Evolutionary conservation across 2,113 vertebrate species (phyloP).

Genomic region (Typhlomys cinereus): DNA sequence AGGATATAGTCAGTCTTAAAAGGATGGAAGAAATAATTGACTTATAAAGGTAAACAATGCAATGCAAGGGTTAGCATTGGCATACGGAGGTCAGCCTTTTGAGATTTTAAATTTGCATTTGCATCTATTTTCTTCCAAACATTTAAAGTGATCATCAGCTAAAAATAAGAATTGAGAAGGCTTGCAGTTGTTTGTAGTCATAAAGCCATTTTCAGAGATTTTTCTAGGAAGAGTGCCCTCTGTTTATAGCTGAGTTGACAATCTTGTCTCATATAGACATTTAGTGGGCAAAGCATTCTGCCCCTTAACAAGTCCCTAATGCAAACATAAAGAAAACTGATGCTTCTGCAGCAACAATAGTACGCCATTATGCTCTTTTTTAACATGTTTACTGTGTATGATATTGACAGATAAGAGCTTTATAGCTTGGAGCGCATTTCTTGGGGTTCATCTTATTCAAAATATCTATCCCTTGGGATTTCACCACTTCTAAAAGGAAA

Average conservation of each 20-base stretch:
- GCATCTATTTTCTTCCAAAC: slow-evolving; percentile 22
- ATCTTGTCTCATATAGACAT: slow-evolving; percentile 51
- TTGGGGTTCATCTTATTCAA: slow-evolving; percentile 61
- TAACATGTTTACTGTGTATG: slow-evolving; percentile 54
- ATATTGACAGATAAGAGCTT: slow-evolving; percentile 73
- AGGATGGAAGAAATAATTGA: background rate
- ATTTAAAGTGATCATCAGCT: slow-evolving; percentile 37
- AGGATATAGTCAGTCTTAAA: background rate
- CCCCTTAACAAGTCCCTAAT: slow-evolving; percentile 68
- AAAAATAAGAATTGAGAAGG: background rate
- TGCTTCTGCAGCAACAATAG: slow-evolving; percentile 65
- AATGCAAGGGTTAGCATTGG: too few relatives aligned
- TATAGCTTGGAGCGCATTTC: slow-evolving; percentile 46
- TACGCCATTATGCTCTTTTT: slow-evolving; percentile 39
- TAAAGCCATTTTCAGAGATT: slow-evolving; percentile 60
- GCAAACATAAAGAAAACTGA: slow-evolving; percentile 73
- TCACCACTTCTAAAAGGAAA: slow-evolving; percentile 39
- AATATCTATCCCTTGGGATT: slow-evolving; percentile 50
- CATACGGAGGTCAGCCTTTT: background rate
- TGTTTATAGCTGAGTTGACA: slow-evolving; percentile 75
- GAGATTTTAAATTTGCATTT: background rate
- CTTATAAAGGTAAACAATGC: too few relatives aligned
- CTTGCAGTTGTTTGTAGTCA: background rate
- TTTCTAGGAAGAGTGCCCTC: slow-evolving; percentile 52
- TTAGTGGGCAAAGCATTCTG: slow-evolving; percentile 66